Base-by-base conservation (phyloP, 1,140 invertebrate genomes). In the Tribolium madens region DNA sequence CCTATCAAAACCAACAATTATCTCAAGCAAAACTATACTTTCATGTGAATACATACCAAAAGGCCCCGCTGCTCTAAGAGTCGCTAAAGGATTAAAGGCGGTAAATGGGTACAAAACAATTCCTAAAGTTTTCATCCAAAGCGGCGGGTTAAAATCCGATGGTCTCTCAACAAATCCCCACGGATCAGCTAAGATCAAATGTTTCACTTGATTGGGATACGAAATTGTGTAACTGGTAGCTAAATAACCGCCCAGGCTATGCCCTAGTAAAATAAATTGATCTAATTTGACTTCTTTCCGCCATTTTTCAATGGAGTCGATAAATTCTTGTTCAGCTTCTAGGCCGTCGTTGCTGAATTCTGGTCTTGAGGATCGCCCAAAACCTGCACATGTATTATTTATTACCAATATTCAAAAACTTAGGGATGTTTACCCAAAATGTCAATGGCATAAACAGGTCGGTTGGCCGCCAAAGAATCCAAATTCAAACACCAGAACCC, bases 101-200 rank as follows among this genome's bases (percentile, higher is more conserved):
- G 93, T 91, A 1, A 97, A 84, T 0, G 94, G 88, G 12, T 89
- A 92, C 4, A 91, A 91, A 72, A 96, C 88, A 2, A 91, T 14
- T 0, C 60, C 73, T 0, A 83, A 13, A 3, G 78, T 92, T 80
- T 91, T 91, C 0, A 94, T 89, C 94, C 93, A 95, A 0, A 95
- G 81, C 4, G 94, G 31, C 93, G 86, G 77, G 88, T 89, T 74
- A 86, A 89, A 85, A 80, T 93, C 91, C 1, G 87, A 78, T 0
- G 95, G 94, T 81, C 89, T 91, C 84, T 97, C 95, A 0, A 94
- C 91, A 86, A 98, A 97, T n/a, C 98, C 98, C 98, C 98, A 99
- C 0, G 98, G 96, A 88, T 99, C 98, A 0, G 96, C 96, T 15
- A 99, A 88, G 77, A 99, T 93, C 1, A 99, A 87, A 87, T 99